These are phyloP conservation scores for Petaurus breviceps DNA, from an alignment of 2,113 vertebrate genomes.

Conservation along the genomic window DNA sequence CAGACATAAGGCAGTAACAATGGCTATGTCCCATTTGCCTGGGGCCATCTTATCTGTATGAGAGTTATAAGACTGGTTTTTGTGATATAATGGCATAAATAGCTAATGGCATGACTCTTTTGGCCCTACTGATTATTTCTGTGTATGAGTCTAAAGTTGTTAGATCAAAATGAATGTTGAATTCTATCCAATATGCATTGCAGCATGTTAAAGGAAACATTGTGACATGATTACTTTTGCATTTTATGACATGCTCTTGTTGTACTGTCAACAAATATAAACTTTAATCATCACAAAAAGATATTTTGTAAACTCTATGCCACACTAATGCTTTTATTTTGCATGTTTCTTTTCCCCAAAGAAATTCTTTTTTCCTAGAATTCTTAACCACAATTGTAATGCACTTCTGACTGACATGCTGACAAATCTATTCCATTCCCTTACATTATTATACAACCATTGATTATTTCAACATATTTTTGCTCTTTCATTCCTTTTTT, in stretches of 20 bases:
- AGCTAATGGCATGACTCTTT: conserved; percentile 8
- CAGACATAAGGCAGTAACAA: conserved; percentile 11
- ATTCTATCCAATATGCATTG: conserved; percentile 56
- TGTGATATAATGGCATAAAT: conserved; percentile 1
- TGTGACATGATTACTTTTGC: conserved; percentile 72
- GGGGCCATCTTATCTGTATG: neutral
- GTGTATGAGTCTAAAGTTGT: conserved; percentile 30
- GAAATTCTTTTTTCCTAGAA: conserved; percentile 69
- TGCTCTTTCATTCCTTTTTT: conserved; percentile 49
- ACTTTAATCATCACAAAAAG: conserved; percentile 72
- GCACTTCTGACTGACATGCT: conserved; percentile 67
- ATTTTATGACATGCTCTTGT: conserved; percentile 63
- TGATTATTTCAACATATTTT: conserved; percentile 73
- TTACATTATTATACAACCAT: conserved; percentile 62
- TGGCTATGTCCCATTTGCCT: conserved; percentile 13
- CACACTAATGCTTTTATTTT: conserved; percentile 71
- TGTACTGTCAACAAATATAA: conserved; percentile 75
- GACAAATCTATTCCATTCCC: conserved; percentile 66
- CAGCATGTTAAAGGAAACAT: conserved; percentile 63
- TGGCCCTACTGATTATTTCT: conserved; percentile 28
- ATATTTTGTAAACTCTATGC: conserved; percentile 69
- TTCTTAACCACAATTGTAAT: conserved; percentile 63
- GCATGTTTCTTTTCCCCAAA: conserved; percentile 67
- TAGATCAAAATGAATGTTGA: conserved; percentile 58
- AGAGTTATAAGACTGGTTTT: neutral